Base-by-base conservation (phyloP, 2,888 invertebrate species). In the Andrena camellia region DNA sequence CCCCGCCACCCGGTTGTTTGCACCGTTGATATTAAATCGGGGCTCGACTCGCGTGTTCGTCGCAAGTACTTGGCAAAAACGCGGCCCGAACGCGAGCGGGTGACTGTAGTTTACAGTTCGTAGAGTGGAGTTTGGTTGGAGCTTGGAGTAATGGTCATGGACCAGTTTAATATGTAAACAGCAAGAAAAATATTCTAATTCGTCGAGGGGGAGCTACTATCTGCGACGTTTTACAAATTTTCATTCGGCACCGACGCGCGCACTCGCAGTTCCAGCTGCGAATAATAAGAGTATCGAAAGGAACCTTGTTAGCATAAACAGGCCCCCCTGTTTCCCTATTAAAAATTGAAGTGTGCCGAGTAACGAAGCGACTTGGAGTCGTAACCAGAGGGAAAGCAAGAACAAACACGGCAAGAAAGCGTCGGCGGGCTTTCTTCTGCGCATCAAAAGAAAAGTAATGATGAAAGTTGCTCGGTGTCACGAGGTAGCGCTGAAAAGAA, bases 361-460 rank as follows among this genome's bases (percentile, higher is more conserved):
- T 33, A 20, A 20, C 20, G 13, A 52, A 54, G 35, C 23, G 57
- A 29, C 63, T 52, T 50, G 50, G 13, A n/a, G 29, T 20, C 57
- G 29, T 52, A 78, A 74, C 64, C 74, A 67, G 66, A 78, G 64
- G 29, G 31, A 23, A 35, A 26, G 48, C 20, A 26, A 31, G 54
- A 20, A 20, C 17, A 68, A 29, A 48, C 64, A 50, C 20, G 75
- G 71, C 70, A 70, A 72, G 74, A 66, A 68, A 73, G 35, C 57
- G 29, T 13, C 54, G 63, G 74, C 26, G 59, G 54, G 50, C 31
- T 68, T 60, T 62, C 64, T 50, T 31, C 72, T 23, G 13, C 33
- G 23, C 35, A 57, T 78, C 75, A 78, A 69, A 84, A 85, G 81
- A 78, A 86, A 84, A 86, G 88, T 86, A 83, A 87, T 80, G 82